Base-by-base conservation (phyloP, 2,797 vertebrate genomes). In the Arrhamphus sclerolepis region DNA sequence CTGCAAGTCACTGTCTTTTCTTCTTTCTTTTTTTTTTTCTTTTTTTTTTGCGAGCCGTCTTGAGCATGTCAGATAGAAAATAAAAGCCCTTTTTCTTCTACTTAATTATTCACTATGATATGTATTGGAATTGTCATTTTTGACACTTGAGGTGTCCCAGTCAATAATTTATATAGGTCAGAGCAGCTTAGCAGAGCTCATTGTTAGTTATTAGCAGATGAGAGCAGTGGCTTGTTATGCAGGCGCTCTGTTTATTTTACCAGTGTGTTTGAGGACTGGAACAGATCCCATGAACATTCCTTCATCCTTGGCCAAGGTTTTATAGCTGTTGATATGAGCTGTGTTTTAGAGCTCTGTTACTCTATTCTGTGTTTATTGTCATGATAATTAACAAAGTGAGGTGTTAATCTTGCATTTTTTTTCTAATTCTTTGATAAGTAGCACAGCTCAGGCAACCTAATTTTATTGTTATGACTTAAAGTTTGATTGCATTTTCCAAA, bases 101-200 rank as follows among this genome's bases (percentile, higher is more conserved):
- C 82, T 89, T 86, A 84, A 87, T 91, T 89, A 90, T 92, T 91
- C 82, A 82, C 77, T 22, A 43, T 80, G 84, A 89, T 86, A 84
- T 72, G 80, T 87, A 87, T 86, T 85, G 81, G 78, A 86, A 88
- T 89, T 86, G 89, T 92, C 89, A 86, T 83, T 89, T 90, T 76
- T 86, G 89, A 90, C 88, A 89, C 88, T 82, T 72, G 82, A 90
- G 86, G 82, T 86, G 77, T 89, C 86, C 66, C 81, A 79, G 87
- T 92, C 90, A 89, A 86, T 90, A 83, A 89, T 90, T 86, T 81
- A 90, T 91, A 76, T 86, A 85, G 89, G 89, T 91, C 88, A 89
- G 81, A 70, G 69, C 62, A 56, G 65, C 75, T 83, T 72, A 83
- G 70, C 78, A 46, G 56, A 56, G 78, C 83, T 85, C 69, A 61